Evolutionary conservation across 2,797 vertebrate genomes (phyloP), one percentile per base, ranked within the genome.

Genomic region (Decapterus maruadsi): DNA sequence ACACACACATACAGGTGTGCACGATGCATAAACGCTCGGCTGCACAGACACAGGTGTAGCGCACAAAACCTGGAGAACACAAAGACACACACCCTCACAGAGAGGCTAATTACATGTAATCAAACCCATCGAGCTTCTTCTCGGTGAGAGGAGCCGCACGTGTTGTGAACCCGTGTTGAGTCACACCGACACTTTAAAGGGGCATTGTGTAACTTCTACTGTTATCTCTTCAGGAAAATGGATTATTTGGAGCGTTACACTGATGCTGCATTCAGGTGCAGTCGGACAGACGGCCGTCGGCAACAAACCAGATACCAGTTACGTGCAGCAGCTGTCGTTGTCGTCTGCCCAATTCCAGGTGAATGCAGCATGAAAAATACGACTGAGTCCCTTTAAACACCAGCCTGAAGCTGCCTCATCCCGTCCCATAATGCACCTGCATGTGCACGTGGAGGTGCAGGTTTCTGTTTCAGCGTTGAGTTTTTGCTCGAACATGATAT

Each of bases 31-130:
- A 42, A 46, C 22, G 45, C 34, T 36, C 14, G 11, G 14, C 46
- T 45, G 72, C 16, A 63, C 19, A 16, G 11, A 22, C 22, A 64
- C 40, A 14, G 38, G 9, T 34, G 29, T 59, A 55, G 3, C 9
- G n/a, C 46, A 48, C 17, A 22, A 2, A 11, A 22, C n/a, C 3
- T 9, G 48, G 8, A 10, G n/a, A 48, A 43, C 48, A 53, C 62
- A 26, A 26, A 26, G 26, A 75, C 42, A 68, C 48, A 74, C 43
- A 62, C 65, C 45, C 31, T 9, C 42, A 26, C 26, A 13, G 43
- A 53, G n/a, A 56, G 42, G 57, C 46, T 71, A 78, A 79, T 68
- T 38, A 51, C 50, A 48, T 54, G 60, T 57, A 75, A 85, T 85
- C 80, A 74, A 42, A 22, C 72, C 79, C 6, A 69, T 3, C 66